Evolutionary conservation across 2,888 invertebrate genomes (phyloP).

Genomic region (Lamproptera curius): DNA sequence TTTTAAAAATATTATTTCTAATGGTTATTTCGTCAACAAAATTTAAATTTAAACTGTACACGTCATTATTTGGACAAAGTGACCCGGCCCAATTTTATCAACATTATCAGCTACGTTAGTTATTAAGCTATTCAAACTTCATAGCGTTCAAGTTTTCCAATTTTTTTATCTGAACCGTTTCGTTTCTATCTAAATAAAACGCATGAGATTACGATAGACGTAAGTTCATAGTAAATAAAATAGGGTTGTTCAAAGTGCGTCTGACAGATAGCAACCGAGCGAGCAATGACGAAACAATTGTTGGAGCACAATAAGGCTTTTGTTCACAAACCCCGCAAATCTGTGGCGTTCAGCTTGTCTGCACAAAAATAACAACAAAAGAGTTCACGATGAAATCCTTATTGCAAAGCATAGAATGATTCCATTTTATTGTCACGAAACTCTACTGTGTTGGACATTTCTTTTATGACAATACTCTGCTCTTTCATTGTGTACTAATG

Average conservation of each 20-base stretch:
- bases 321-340: slow-evolving; percentile 26
- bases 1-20: too few relatives aligned
- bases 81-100: too few relatives aligned
- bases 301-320: slow-evolving; percentile 16
- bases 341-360: slow-evolving; percentile 26
- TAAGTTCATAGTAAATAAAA: too few relatives aligned
- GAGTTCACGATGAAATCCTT: slow-evolving; percentile 31
- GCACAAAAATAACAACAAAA: slow-evolving; percentile 29
- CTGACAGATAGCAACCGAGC: neutral
- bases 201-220: too few relatives aligned
- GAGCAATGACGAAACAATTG: slow-evolving; percentile 14
- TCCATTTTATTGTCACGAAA: slow-evolving; percentile 5
- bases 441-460: neutral
- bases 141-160: too few relatives aligned
- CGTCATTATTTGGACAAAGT: too few relatives aligned
- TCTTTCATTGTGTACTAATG: neutral
- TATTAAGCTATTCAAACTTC: too few relatives aligned
- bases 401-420: slow-evolving; percentile 12
- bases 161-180: too few relatives aligned
- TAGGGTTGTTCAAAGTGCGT: neutral
- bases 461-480: neutral
- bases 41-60: too few relatives aligned
- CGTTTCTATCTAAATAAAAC: too few relatives aligned
- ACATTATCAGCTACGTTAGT: too few relatives aligned
- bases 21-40: too few relatives aligned